These are phyloP conservation scores for Melanotaenia duboulayi DNA, from an alignment of 2,113 vertebrate species.

Conservation along the genomic window DNA sequence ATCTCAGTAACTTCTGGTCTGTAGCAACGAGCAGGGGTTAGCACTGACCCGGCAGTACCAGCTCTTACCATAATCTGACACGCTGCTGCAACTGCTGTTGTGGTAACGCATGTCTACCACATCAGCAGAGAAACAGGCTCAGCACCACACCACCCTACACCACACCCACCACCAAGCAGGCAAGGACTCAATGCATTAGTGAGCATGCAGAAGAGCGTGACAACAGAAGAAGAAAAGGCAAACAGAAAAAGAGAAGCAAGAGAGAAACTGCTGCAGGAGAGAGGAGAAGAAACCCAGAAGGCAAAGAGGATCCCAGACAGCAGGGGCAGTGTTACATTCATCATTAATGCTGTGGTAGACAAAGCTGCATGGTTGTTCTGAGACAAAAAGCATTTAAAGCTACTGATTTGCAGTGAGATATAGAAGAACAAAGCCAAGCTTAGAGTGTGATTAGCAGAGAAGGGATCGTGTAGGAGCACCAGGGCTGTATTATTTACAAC, in stretches of 20 bases:
- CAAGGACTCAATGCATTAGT: slow-evolving; percentile 66
- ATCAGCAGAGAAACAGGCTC: slow-evolving; percentile 70
- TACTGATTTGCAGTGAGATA: neutral
- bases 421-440: slow-evolving; percentile 7
- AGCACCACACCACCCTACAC: slow-evolving; percentile 65
- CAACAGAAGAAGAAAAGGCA: slow-evolving; percentile 4
- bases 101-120: slow-evolving; percentile 68
- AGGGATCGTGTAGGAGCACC: neutral
- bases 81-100: slow-evolving; percentile 56
- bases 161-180: slow-evolving; percentile 71
- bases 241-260: neutral
- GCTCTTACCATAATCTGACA: slow-evolving; percentile 83
- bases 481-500: neutral
- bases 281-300: neutral
- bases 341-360: neutral
- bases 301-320: slow-evolving; percentile 8
- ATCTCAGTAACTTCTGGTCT: slow-evolving; percentile 16
- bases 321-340: slow-evolving; percentile 10
- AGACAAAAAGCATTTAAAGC: slow-evolving; percentile 6
- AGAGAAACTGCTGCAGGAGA: slow-evolving; percentile 24
- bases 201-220: slow-evolving; percentile 66
- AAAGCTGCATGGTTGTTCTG: neutral
- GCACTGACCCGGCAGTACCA: slow-evolving; percentile 90
- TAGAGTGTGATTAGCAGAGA: slow-evolving; percentile 7
- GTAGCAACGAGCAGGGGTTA: slow-evolving; percentile 87